phyloP scores from a whole-genome alignment of 1,140 invertebrate species.

The Pseudachorutes palmiensis region DNA sequence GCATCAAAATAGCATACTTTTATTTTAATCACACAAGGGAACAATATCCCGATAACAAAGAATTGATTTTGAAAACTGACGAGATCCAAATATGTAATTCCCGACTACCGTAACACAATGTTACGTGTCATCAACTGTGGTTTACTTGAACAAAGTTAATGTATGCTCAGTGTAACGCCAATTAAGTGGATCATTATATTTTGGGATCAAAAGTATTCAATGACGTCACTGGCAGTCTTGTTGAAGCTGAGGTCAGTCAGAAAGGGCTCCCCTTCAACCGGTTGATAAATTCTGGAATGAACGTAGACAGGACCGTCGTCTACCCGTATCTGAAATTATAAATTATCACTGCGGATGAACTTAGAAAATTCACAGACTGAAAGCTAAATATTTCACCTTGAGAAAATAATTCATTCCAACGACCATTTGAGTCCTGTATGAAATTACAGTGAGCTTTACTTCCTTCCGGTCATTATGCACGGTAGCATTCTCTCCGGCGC shows the following conservation, averaged over 20 bases:
- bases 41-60: too few species aligned
- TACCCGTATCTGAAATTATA: not conserved
- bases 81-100: too few species aligned
- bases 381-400: too few species aligned
- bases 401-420: not conserved
- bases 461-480: not conserved
- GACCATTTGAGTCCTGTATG: conserved; percentile 1
- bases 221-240: not conserved
- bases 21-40: too few species aligned
- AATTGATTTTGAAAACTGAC: too few species aligned
- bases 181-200: too few species aligned
- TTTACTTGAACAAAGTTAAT: too few species aligned
- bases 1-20: too few species aligned
- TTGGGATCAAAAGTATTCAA: not conserved
- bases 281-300: conserved; percentile 2
- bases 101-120: too few species aligned
- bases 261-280: not conserved
- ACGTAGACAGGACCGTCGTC: not conserved
- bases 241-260: not conserved
- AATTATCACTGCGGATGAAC: not conserved
- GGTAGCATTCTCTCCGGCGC: not conserved
- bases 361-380: too few species aligned
- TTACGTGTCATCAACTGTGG: too few species aligned
- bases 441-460: not conserved
- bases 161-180: too few species aligned